Conservation (phyloP, 2,797 vertebrate genomes). For the Peromyscus attwateri region DNA sequence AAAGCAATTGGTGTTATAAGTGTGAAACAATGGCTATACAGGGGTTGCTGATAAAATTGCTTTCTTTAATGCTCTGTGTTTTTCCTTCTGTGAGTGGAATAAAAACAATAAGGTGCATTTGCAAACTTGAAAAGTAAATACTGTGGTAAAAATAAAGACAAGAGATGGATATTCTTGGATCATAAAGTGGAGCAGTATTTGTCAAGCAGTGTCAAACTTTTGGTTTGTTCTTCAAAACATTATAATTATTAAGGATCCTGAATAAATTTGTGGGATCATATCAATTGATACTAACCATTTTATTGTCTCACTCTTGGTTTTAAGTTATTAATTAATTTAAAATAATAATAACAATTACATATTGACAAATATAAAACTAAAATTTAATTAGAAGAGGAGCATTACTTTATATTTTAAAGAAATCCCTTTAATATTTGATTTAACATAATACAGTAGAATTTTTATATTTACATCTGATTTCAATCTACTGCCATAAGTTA, state of each 20-base stretch:
- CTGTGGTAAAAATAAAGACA: neutral
- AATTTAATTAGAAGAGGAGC: neutral
- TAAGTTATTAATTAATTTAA: neutral
- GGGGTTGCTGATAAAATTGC: neutral
- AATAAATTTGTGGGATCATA: neutral
- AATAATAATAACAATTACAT: neutral
- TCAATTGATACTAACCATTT: neutral
- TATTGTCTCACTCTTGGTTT: neutral
- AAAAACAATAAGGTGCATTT: neutral
- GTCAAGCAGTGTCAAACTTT: neutral
- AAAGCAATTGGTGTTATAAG: neutral
- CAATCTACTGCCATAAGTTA: conserved; percentile 2
- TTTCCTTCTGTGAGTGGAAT: neutral
- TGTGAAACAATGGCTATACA: neutral
- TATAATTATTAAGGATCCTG: neutral
- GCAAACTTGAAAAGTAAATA: neutral
- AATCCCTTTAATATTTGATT: conserved; percentile 6
- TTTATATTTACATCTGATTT: conserved; percentile 50
- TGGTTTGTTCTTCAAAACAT: neutral
- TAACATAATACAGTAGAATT: conserved; percentile 35
- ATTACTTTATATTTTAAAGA: conserved; percentile 48
- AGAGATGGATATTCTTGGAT: neutral
- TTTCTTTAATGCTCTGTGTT: neutral
- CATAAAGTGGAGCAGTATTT: neutral
- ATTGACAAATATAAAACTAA: conserved; percentile 58